Conservation (phyloP, 2,113 vertebrate species). For the Ivindomyrus marchei region DNA sequence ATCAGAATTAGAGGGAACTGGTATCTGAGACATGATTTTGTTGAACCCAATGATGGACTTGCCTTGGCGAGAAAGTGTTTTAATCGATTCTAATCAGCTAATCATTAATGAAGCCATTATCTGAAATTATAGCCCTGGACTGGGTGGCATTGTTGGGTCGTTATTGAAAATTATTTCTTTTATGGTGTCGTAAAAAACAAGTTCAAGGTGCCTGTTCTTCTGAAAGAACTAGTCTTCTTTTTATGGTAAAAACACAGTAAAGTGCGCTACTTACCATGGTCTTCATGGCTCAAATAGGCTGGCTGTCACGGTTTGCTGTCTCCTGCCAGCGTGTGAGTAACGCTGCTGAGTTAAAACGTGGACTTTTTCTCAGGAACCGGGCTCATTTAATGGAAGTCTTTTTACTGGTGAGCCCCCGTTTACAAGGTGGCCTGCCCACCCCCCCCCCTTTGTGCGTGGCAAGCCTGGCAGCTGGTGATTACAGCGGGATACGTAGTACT, state of each 20-base stretch:
- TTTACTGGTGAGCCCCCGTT: constrained; percentile 8
- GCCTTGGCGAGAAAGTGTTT: constrained; percentile 2
- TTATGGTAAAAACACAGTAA: constrained; percentile 32
- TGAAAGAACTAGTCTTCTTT: not conserved
- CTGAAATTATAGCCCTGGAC: not conserved
- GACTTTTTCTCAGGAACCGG: not conserved
- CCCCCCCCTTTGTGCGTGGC: constrained; percentile 42
- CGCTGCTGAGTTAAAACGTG: not conserved
- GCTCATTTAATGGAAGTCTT: not conserved
- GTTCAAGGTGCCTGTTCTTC: not conserved
- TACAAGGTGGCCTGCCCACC: constrained; percentile 45
- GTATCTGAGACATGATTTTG: not conserved
- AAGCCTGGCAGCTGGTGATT: constrained; percentile 50
- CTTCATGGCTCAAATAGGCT: not conserved
- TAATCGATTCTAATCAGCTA: not conserved
- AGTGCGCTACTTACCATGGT: constrained; percentile 45
- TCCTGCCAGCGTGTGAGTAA: not conserved
- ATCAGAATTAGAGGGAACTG: not conserved
- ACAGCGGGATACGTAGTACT: constrained; percentile 46
- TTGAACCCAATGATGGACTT: not conserved
- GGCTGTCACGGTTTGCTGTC: not conserved
- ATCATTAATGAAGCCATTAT: constrained; percentile 13
- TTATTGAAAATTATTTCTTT: constrained; percentile 2
- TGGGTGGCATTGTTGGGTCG: not conserved
- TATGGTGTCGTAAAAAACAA: not conserved